Evolutionary conservation across 1,140 invertebrate species (phyloP).

Genomic region (Cotesia chilonis): DNA sequence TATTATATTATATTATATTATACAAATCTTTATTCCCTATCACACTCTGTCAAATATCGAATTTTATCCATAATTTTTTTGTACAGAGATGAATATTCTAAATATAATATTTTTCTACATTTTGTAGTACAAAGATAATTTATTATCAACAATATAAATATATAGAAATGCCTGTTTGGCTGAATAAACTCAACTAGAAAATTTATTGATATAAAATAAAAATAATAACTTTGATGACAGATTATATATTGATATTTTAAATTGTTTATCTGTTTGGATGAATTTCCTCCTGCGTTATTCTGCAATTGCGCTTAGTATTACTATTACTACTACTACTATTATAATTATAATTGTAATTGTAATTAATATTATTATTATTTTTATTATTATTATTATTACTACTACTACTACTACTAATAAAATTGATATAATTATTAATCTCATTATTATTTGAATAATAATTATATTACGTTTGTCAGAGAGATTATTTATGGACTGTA

Average conservation of each 20-base stretch:
- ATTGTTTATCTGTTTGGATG: slow-evolving; percentile 17
- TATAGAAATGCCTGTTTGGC: not conserved
- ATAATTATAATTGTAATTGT: too few relatives aligned
- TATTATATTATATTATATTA: not conserved
- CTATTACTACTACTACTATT: slow-evolving; percentile 31
- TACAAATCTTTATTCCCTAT: not conserved
- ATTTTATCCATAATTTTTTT: slow-evolving; percentile 16
- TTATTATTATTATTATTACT: slow-evolving; percentile 42
- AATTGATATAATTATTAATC: slow-evolving; percentile 3
- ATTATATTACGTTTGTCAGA: not conserved
- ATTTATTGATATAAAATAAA: not conserved
- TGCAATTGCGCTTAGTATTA: slow-evolving; percentile 57
- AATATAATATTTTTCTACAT: slow-evolving; percentile 55
- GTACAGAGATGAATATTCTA: slow-evolving; percentile 24
- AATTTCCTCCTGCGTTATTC: slow-evolving; percentile 51
- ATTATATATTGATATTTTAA: slow-evolving; percentile 33
- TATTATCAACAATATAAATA: slow-evolving; percentile 22
- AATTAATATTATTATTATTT: not conserved
- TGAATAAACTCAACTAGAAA: not conserved
- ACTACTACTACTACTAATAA: not conserved
- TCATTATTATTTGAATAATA: slow-evolving; percentile 12
- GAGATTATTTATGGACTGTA: slow-evolving; percentile 48
- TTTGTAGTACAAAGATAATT: slow-evolving; percentile 39
- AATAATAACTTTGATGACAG: slow-evolving; percentile 3
- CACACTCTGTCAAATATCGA: not conserved